phyloP scores from a whole-genome alignment of 2,797 vertebrate species.

The Scleropages formosus region DNA sequence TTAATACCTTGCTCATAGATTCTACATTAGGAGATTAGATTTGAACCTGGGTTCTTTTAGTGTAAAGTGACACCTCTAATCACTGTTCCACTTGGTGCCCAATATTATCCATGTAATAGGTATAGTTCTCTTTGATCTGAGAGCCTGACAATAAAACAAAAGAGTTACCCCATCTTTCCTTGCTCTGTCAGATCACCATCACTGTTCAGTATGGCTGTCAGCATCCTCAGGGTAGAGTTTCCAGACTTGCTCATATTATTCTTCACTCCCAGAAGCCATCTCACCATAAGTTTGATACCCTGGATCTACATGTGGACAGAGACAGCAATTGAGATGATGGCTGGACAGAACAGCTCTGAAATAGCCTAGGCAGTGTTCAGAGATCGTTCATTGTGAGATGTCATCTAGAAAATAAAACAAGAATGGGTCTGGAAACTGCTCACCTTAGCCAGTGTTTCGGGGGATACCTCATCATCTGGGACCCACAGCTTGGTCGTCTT shows the following conservation, averaged over 20 bases:
- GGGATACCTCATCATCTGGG: slow-evolving; percentile 95
- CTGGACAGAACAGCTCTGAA: not conserved
- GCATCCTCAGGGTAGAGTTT: slow-evolving; percentile 91
- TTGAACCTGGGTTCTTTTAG: too few species aligned
- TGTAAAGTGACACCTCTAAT: too few species aligned
- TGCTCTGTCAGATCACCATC: slow-evolving; percentile 97
- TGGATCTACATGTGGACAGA: slow-evolving; percentile 74
- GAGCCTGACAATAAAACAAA: not conserved
- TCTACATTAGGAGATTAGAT: too few species aligned
- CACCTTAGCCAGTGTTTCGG: slow-evolving; percentile 96
- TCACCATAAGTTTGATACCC: slow-evolving; percentile 98
- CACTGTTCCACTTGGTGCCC: too few species aligned
- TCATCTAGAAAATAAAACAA: too few species aligned
- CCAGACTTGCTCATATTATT: slow-evolving; percentile 98
- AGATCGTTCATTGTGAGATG: not conserved
- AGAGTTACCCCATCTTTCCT: slow-evolving; percentile 87
- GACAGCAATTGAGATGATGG: not conserved
- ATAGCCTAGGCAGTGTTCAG: not conserved
- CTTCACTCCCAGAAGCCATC: slow-evolving; percentile 97
- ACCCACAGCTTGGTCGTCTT: slow-evolving; percentile 99
- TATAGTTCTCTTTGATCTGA: slow-evolving; percentile 5
- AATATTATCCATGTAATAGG: slow-evolving; percentile 8
- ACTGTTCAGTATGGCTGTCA: slow-evolving; percentile 94
- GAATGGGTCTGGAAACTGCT: not conserved
- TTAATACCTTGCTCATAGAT: too few species aligned